These are phyloP conservation scores for Centropus unirufus DNA, from an alignment of 2,113 vertebrate genomes.

Conservation along the genomic window DNA sequence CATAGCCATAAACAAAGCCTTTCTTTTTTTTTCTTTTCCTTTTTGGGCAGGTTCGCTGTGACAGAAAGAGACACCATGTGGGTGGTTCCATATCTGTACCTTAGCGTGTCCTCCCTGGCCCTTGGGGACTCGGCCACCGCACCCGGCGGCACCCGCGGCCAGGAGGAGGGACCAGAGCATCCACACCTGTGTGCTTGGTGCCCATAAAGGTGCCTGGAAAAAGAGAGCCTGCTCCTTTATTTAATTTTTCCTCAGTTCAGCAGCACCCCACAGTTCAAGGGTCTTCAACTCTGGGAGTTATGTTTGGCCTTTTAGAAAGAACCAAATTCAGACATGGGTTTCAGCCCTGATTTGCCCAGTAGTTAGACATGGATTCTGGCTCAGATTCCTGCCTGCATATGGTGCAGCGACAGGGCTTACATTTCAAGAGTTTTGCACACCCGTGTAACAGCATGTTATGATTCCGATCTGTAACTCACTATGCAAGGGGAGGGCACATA, in stretches of 20 bases:
- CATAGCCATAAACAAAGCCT: not conserved
- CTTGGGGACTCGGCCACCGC: fast-evolving
- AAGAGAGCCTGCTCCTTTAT: not conserved
- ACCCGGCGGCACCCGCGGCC: too few species aligned
- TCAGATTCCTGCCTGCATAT: not conserved
- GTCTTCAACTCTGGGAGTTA: not conserved
- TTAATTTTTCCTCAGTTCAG: not conserved
- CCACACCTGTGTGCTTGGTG: not conserved
- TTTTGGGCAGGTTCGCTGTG: not conserved
- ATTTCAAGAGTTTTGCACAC: not conserved
- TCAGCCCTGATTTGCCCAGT: not conserved
- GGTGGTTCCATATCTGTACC: not conserved
- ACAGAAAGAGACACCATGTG: not conserved
- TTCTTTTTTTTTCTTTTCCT: not conserved
- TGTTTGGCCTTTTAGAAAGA: not conserved
- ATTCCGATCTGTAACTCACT: not conserved
- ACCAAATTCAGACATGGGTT: not conserved
- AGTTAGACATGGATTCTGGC: not conserved
- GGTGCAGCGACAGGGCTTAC: not conserved
- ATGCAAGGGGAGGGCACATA: not conserved
- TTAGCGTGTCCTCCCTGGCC: not conserved
- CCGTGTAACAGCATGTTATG: not conserved
- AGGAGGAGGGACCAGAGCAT: fast-evolving
- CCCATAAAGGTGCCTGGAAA: not conserved
- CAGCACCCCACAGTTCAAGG: not conserved